phyloP scores from a whole-genome alignment of 2,888 invertebrate species.

The Coecobrya sp. region DNA sequence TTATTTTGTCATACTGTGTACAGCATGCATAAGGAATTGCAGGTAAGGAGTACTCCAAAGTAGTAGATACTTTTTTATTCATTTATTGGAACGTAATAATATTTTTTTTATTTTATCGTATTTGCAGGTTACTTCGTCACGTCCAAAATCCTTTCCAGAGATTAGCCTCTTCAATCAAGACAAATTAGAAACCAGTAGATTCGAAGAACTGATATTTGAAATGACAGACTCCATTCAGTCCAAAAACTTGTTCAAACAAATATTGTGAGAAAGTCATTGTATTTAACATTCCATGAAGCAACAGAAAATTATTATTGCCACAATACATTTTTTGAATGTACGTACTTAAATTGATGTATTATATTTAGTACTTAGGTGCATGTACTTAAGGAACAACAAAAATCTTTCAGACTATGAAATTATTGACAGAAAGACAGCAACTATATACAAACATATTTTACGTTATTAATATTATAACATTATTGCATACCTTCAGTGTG shows the following conservation, averaged over 20 bases:
- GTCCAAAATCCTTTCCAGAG: slow-evolving; percentile 82
- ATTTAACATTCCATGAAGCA: slow-evolving; percentile 26
- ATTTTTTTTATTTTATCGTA: background rate
- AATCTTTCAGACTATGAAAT: slow-evolving; percentile 82
- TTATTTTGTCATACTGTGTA: slow-evolving; percentile 97
- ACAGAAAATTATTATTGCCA: slow-evolving; percentile 37
- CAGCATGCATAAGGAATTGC: slow-evolving; percentile 94
- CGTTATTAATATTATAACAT: background rate
- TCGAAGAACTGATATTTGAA: slow-evolving; percentile 80
- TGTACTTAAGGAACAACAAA: slow-evolving; percentile 68
- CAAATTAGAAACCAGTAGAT: slow-evolving; percentile 75
- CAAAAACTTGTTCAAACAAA: slow-evolving; percentile 80
- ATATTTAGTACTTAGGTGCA: slow-evolving; percentile 41
- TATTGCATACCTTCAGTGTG: background rate
- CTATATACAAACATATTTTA: slow-evolving; percentile 42
- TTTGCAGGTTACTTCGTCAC: slow-evolving; percentile 59
- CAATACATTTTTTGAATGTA: slow-evolving; percentile 48
- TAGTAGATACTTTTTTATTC: background rate
- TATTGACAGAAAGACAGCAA: slow-evolving; percentile 81
- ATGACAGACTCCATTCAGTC: slow-evolving; percentile 81
- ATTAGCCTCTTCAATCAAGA: slow-evolving; percentile 79
- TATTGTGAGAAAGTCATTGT: slow-evolving; percentile 45
- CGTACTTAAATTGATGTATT: slow-evolving; percentile 25
- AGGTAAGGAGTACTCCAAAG: slow-evolving; percentile 86
- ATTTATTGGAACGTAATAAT: background rate